Evolutionary conservation across 2,888 invertebrate species (phyloP), one percentile per base, ranked within the genome.

Genomic region (Pemphredon lugubris): DNA sequence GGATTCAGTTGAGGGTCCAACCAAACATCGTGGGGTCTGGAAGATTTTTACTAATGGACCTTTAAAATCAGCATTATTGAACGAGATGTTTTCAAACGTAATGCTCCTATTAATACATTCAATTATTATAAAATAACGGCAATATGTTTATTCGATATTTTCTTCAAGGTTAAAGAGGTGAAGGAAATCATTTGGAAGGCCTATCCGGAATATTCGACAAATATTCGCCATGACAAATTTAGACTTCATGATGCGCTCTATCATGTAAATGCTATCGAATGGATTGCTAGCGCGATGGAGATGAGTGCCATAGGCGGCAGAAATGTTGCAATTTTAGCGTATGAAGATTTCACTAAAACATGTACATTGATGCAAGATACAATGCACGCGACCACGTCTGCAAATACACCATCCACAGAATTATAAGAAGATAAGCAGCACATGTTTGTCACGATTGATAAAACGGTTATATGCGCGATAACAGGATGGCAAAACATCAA

Each of bases 281-380:
- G 92, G 91, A 92, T 92, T 1, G 93, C 93, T 0, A 93, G 93
- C 83, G 93, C 93, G 0, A 94, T 94, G 92, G 94, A 94, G 89
- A 94, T 93, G 93, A 92, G 92, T 83, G 90, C 91, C 5, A 91
- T 94, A 66, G 91, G 91, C 40, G 93, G 91, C 2, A 91, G 91
- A 82, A 94, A 94, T 88, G 91, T 92, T 21, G 94, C 93, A 7
- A 86, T 92, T 51, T 86, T 93, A 44, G 90, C 91, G 0, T 86
- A 89, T 70, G 90, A 92, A 48, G 83, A 89, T 50, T 87, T 83
- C 65, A 47, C 30, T 32, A n/a, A 75, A 44, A 81, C 63, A 30
- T 77, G 48, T 37, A 4, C 45, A 7, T 26, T 13, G 4, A 2
- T 18, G 7, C 1, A 6, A 20, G 13, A 40, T 6, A 16, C 1